Conservation (phyloP, 2,797 vertebrate species). For the Carduelis carduelis region DNA sequence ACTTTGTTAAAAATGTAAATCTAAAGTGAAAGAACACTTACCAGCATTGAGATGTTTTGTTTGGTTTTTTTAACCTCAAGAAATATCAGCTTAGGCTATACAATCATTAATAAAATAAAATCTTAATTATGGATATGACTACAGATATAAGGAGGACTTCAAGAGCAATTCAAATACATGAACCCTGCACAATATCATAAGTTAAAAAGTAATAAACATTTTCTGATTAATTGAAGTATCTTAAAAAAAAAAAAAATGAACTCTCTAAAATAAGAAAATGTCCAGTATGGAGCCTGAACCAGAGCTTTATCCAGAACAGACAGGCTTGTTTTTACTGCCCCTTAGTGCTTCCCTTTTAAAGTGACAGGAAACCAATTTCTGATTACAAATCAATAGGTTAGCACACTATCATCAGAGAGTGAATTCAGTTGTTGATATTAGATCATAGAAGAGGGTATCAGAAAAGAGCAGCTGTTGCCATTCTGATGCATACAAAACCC, state of each 20-base stretch:
- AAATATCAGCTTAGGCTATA: not conserved
- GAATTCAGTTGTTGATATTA: conserved; percentile 6
- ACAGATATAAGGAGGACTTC: not conserved
- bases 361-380: conserved; percentile 76
- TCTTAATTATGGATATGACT: not conserved
- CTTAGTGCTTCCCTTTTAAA: conserved; percentile 76
- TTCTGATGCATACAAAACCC: not conserved
- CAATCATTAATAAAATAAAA: not conserved
- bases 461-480: not conserved
- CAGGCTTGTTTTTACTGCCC: conserved; percentile 73
- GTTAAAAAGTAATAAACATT: not conserved
- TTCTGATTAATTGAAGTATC: not conserved
- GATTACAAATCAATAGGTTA: conserved; percentile 72
- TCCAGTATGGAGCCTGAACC: conserved; percentile 12
- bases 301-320: conserved; percentile 49
- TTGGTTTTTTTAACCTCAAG: not conserved
- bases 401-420: conserved; percentile 9
- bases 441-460: not conserved
- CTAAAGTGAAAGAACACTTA: conserved; percentile 5
- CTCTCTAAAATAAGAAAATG: not conserved
- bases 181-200: not conserved
- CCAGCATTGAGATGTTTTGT: not conserved
- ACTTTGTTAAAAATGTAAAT: not conserved
- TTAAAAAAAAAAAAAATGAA: not conserved
- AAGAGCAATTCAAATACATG: not conserved